phyloP scores from a whole-genome alignment of 2,797 vertebrate genomes.

The Luscinia megarhynchos region DNA sequence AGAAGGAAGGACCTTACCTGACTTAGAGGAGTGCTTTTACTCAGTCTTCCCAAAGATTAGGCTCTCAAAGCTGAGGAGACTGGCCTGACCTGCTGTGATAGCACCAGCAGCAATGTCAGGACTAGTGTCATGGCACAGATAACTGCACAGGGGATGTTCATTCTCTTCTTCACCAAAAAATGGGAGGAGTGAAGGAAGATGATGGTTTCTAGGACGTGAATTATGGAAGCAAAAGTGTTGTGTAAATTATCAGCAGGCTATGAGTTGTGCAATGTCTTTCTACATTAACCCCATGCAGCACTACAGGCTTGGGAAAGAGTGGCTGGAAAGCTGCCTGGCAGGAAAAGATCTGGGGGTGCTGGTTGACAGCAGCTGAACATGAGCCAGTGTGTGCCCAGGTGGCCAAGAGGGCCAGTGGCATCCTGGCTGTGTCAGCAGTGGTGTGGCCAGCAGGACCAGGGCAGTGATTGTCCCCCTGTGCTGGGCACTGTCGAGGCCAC shows the following conservation, averaged over 20 bases:
- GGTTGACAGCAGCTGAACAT: fast-evolving
- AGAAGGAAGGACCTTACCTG: slow-evolving; percentile 45
- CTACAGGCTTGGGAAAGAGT: background rate
- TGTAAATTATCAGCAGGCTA: background rate
- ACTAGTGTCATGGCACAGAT: background rate
- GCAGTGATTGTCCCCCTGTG: background rate
- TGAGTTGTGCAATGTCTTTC: background rate
- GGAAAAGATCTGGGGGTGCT: fast-evolving
- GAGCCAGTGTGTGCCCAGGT: background rate
- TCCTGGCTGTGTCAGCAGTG: background rate
- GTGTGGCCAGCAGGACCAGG: background rate
- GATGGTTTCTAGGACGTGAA: background rate
- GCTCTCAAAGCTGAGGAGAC: slow-evolving; percentile 13
- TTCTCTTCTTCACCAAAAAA: background rate
- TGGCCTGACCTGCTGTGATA: background rate
- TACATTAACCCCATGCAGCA: background rate
- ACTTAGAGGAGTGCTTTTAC: slow-evolving; percentile 38
- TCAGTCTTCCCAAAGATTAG: slow-evolving; percentile 41
- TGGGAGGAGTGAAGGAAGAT: background rate
- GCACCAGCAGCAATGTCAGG: background rate
- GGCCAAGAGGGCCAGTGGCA: background rate
- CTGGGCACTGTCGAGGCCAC: background rate
- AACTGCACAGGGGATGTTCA: background rate
- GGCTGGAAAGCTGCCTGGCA: background rate
- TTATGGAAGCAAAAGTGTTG: background rate